Evolutionary conservation across 2,113 vertebrate genomes (phyloP).

Genomic region (Pachyramphus minor): DNA sequence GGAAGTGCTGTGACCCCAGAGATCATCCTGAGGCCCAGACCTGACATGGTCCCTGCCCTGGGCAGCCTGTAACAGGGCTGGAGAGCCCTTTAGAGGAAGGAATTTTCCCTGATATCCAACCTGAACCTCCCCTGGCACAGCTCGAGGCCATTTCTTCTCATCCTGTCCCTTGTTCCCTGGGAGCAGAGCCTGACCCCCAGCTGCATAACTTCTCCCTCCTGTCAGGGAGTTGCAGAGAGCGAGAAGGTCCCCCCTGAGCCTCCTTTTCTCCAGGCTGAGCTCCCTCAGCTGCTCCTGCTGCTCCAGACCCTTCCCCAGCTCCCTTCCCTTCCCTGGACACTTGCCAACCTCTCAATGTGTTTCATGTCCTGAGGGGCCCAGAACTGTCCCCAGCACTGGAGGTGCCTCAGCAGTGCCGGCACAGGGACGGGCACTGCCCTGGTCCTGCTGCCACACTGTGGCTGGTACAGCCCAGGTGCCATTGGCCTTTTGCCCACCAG

Average conservation of each 20-base stretch:
- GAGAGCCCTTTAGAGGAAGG: background rate
- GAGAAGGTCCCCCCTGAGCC: background rate
- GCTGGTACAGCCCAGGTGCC: no score
- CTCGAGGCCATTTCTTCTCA: background rate
- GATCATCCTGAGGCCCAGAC: background rate
- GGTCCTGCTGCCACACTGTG: background rate
- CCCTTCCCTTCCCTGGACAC: background rate
- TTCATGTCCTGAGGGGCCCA: no score
- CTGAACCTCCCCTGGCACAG: background rate
- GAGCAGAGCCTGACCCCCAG: background rate
- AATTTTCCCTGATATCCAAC: background rate
- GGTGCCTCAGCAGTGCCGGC: background rate
- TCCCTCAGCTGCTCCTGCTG: background rate
- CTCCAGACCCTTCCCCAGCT: background rate
- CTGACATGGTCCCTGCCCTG: background rate
- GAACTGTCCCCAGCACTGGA: background rate
- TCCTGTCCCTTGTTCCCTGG: background rate
- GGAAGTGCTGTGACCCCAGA: background rate
- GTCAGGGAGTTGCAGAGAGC: background rate
- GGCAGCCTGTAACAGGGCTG: background rate
- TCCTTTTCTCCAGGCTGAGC: background rate
- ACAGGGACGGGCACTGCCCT: background rate
- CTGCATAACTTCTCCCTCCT: background rate
- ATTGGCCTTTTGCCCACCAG: no score
- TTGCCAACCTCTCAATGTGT: background rate